These are phyloP conservation scores for Merodon equestris DNA, from an alignment of 2,888 invertebrate genomes.

Conservation along the genomic window DNA sequence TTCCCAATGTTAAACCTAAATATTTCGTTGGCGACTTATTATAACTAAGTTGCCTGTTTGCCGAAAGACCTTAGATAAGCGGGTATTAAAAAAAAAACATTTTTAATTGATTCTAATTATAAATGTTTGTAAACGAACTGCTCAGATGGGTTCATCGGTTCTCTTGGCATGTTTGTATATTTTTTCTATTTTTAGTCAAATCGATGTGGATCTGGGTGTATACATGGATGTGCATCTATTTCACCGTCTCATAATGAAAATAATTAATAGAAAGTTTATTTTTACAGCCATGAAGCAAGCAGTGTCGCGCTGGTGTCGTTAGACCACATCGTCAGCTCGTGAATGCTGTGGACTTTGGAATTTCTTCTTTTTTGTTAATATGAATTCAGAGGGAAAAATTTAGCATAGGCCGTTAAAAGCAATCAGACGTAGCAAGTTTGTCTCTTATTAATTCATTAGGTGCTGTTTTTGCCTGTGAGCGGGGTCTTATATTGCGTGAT, in stretches of 20 bases:
- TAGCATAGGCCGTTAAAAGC: background rate
- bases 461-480: too few relatives aligned
- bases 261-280: slow-evolving; percentile 45
- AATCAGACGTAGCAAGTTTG: too few relatives aligned
- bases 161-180: slow-evolving; percentile 23
- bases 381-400: background rate
- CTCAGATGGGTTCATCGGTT: slow-evolving; percentile 42
- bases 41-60: too few relatives aligned
- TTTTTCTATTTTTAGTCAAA: slow-evolving; percentile 28
- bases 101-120: slow-evolving; percentile 13
- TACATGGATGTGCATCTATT: slow-evolving; percentile 13
- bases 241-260: slow-evolving; percentile 35
- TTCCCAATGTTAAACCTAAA: too few relatives aligned
- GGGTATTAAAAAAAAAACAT: background rate
- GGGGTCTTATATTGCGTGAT: too few relatives aligned
- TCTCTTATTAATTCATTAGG: too few relatives aligned
- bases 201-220: background rate
- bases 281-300: slow-evolving; percentile 28
- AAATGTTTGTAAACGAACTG: slow-evolving; percentile 15
- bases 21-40: background rate
- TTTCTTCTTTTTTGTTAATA: too few relatives aligned
- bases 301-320: too few relatives aligned
- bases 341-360: background rate
- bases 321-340: slow-evolving; percentile 20
- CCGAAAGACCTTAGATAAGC: too few relatives aligned